A percentile compares a stretch with the other conserved stretches of the same genome.
Conservation (phyloP, 2,797 vertebrate genomes). For the Peromyscus nudipes region DNA sequence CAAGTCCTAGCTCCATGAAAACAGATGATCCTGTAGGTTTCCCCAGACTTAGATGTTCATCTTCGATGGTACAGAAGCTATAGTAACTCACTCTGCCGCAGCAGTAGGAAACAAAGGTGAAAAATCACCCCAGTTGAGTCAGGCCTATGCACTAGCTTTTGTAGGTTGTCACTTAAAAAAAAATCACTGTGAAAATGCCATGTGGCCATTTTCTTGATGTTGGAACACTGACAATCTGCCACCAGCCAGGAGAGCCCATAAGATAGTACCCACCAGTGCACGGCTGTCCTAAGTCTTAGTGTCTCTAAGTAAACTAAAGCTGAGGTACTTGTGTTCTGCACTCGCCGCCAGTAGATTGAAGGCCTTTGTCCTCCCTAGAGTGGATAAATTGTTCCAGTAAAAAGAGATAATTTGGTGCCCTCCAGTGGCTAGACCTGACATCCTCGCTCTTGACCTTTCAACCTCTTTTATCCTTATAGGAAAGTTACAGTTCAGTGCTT, state of each 20-base stretch:
- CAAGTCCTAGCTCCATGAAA: slow-evolving; percentile 72
- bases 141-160: slow-evolving; percentile 66
- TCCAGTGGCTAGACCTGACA: slow-evolving; percentile 67
- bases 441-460: slow-evolving; percentile 59
- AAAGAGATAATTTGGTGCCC: slow-evolving; percentile 74
- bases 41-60: slow-evolving; percentile 77
- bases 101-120: slow-evolving; percentile 63
- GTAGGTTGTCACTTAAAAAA: slow-evolving; percentile 69
- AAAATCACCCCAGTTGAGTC: slow-evolving; percentile 78
- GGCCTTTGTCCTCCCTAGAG: slow-evolving; percentile 9
- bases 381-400: not conserved
- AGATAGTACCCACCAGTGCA: not conserved
- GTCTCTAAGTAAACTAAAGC: not conserved
- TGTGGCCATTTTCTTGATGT: slow-evolving; percentile 53
- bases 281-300: not conserved
- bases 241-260: slow-evolving; percentile 21
- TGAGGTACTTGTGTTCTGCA: not conserved
- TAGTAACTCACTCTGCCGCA: not conserved
- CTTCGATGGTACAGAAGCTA: slow-evolving; percentile 80
- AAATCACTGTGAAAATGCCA: slow-evolving; percentile 55
- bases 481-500: not conserved
- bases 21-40: slow-evolving; percentile 81
- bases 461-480: slow-evolving; percentile 48
- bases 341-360: not conserved
- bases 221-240: slow-evolving; percentile 49